Evolutionary conservation across 2,888 invertebrate species (phyloP).

Genomic region (Drosophila mulleri): DNA sequence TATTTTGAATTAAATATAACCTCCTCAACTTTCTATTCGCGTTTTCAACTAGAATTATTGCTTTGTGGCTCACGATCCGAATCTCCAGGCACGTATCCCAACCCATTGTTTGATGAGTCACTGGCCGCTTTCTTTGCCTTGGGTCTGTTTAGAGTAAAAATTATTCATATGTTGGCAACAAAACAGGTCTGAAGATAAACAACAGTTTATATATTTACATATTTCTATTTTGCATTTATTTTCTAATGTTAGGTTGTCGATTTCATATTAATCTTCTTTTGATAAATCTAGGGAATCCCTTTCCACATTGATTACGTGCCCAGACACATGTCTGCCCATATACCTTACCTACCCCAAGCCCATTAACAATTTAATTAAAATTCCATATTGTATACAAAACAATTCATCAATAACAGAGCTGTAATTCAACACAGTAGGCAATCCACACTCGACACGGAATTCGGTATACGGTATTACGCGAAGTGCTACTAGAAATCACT

Average conservation of each 20-base stretch:
- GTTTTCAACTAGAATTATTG: not conserved
- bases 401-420: conserved; percentile 9
- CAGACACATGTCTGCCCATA: not conserved
- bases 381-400: not conserved
- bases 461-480: conserved; percentile 10
- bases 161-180: no score
- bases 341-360: conserved; percentile 50
- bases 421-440: conserved; percentile 10
- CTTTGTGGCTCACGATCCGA: not conserved
- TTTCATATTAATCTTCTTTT: not conserved
- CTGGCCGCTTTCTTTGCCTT: not conserved
- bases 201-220: not conserved
- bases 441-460: not conserved
- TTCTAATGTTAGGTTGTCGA: not conserved
- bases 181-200: not conserved
- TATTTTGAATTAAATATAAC: no score
- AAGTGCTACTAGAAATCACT: conserved; percentile 44
- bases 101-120: not conserved
- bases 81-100: not conserved
- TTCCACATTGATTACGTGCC: not conserved
- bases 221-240: not conserved
- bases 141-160: not conserved
- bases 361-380: conserved; percentile 1
- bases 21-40: not conserved
- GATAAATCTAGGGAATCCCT: no score